Percentiles rank a stretch among this genome's conserved stretches.
These are phyloP conservation scores for Monomorium pharaonis DNA, from an alignment of 1,140 invertebrate species.

Conservation along the genomic window DNA sequence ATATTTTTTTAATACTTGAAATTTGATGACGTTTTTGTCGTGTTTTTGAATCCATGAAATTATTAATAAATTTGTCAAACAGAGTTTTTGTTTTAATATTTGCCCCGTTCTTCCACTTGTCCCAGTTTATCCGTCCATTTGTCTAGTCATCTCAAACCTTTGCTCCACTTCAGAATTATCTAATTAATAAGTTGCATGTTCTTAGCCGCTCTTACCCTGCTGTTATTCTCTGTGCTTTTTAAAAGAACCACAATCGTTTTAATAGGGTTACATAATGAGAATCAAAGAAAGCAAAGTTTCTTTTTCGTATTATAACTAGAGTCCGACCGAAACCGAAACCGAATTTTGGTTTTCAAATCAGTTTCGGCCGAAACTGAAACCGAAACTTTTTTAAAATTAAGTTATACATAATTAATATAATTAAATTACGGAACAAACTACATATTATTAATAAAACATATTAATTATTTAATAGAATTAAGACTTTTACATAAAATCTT, in stretches of 20 bases:
- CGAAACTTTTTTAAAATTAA: too few species aligned
- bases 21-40: background rate
- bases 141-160: background rate
- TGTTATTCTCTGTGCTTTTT: background rate
- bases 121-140: background rate
- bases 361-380: too few species aligned
- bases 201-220: background rate
- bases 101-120: background rate
- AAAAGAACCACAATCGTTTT: background rate
- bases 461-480: too few species aligned
- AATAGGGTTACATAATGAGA: background rate
- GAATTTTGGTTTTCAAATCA: too few species aligned
- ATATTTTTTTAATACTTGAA: background rate
- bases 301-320: background rate
- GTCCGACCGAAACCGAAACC: too few species aligned
- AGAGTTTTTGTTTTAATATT: background rate
- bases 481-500: too few species aligned
- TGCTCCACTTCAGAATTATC: background rate
- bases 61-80: constrained; percentile 21
- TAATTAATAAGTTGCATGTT: background rate
- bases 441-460: too few species aligned
- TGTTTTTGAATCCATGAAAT: background rate
- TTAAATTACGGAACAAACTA: too few species aligned
- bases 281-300: background rate
- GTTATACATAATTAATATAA: too few species aligned